Evolutionary conservation across 2,797 vertebrate genomes (phyloP).

Genomic region (Geotrypetes seraphini): DNA sequence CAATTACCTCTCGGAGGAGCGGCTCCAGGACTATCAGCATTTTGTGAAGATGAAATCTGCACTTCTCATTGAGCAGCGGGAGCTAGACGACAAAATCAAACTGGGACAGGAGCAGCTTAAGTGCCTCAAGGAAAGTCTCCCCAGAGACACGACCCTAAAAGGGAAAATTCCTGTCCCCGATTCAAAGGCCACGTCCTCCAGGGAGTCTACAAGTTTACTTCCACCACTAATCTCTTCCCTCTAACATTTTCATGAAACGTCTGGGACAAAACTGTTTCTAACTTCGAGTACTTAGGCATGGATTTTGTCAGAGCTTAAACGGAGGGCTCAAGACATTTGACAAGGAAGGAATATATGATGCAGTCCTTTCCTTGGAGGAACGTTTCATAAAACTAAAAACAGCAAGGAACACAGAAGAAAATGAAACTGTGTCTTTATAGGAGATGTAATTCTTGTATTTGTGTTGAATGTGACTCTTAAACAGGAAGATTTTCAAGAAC

Average conservation of each 20-base stretch:
- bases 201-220: constrained; percentile 16
- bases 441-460: constrained; percentile 10
- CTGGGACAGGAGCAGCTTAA: constrained; percentile 77
- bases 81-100: constrained; percentile 82
- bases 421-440: no score
- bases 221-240: constrained; percentile 57
- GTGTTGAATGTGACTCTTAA: background rate
- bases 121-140: constrained; percentile 69
- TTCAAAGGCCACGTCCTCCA: constrained; percentile 11
- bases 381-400: background rate
- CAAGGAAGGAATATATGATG: no score
- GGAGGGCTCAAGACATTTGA: no score
- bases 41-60: constrained; percentile 81
- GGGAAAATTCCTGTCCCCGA: constrained; percentile 20
- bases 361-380: background rate
- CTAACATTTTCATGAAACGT: constrained; percentile 38
- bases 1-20: constrained; percentile 58
- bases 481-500: background rate
- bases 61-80: constrained; percentile 79
- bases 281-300: no score
- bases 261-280: constrained; percentile 1
- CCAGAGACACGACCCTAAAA: constrained; percentile 41
- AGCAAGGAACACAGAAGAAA: constrained; percentile 13
- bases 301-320: no score
- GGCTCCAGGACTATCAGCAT: constrained; percentile 75